Evolutionary conservation across 2,113 vertebrate genomes (phyloP), one percentile per base, ranked within the genome.

Genomic region (Willisornis vidua): DNA sequence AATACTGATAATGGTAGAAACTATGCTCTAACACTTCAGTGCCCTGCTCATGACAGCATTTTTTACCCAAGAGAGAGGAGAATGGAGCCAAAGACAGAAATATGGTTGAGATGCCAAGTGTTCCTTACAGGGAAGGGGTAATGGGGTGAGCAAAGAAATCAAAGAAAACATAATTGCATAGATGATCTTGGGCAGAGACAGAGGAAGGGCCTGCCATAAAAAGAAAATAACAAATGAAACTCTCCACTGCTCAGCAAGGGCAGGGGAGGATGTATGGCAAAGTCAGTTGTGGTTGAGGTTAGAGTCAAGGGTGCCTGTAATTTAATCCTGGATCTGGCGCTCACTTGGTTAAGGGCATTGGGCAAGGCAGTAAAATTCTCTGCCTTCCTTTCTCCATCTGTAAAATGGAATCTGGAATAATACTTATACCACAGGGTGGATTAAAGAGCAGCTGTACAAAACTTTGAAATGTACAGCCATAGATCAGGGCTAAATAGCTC

Each of bases 391-490:
- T 89, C 35, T 77, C n/a, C 54, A 48, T 29, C 61, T 82, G 46
- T 61, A 82, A 84, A 89, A 93, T 15, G 11, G 37, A 9, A 12
- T 85, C 59, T 76, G 48, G 78, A 93, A 81, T 72, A 86, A 73
- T 29, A 61, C 16, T 39, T 75, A 57, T 9, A 83, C 17, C 31
- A 67, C 18, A 43, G 29, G 18, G 49, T 78, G 45, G 48, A 49
- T 75, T 94, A 81, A 95, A 90, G 51, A 91, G 58, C 62, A 79
- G 31, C 33, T 35, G 49, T 62, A 78, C 35, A 93, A 83, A 88
- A 55, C 67, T 85, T 74, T 75, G 52, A 86, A 89, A 95, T 15
- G 37, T 54, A 80, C 45, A 84, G 13, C 24, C 0, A 0, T 37
- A 67, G 39, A 86, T 83, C 70, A 81, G 45, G 46, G 63, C 28